Conservation (phyloP, 2,888 invertebrate genomes). For the Phengaris arion region DNA sequence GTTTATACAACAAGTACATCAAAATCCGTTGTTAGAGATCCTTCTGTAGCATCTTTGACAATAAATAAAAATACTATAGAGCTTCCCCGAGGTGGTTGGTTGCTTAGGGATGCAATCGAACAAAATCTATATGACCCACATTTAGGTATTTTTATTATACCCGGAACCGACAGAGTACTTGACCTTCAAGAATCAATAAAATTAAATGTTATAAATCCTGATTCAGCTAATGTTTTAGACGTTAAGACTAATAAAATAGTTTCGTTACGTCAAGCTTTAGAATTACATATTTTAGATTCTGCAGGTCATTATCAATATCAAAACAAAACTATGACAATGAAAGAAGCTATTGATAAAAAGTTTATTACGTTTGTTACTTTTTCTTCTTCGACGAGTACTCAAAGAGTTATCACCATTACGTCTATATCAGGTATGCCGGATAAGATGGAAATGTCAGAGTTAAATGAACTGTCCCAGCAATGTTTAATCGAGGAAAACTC, state of each 20-base stretch:
- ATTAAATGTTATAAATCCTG: constrained; percentile 90
- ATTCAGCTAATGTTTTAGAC: constrained; percentile 90
- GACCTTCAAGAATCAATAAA: constrained; percentile 93
- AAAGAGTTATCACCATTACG: constrained; percentile 85
- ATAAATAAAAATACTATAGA: constrained; percentile 86
- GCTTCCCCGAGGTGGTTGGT: constrained; percentile 91
- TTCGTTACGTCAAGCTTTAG: constrained; percentile 85
- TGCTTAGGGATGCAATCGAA: constrained; percentile 89
- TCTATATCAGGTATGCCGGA: constrained; percentile 85
- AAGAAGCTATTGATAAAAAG: constrained; percentile 84
- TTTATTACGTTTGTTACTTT: constrained; percentile 81
- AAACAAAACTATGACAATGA: constrained; percentile 82
- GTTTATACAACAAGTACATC: constrained; percentile 65
- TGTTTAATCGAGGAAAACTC: constrained; percentile 57
- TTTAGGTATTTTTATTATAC: constrained; percentile 91
- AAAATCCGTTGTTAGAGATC: constrained; percentile 66
- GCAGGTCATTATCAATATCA: constrained; percentile 85
- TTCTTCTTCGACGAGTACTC: constrained; percentile 70
- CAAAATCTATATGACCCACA: constrained; percentile 90
- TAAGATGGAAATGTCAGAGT: constrained; percentile 83
- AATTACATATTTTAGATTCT: constrained; percentile 87
- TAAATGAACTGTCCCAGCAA: constrained; percentile 44
- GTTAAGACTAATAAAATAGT: constrained; percentile 85
- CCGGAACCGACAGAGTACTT: constrained; percentile 90
- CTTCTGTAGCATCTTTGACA: constrained; percentile 70